Conservation (phyloP, 2,888 invertebrate species). For the Apamea anceps region DNA sequence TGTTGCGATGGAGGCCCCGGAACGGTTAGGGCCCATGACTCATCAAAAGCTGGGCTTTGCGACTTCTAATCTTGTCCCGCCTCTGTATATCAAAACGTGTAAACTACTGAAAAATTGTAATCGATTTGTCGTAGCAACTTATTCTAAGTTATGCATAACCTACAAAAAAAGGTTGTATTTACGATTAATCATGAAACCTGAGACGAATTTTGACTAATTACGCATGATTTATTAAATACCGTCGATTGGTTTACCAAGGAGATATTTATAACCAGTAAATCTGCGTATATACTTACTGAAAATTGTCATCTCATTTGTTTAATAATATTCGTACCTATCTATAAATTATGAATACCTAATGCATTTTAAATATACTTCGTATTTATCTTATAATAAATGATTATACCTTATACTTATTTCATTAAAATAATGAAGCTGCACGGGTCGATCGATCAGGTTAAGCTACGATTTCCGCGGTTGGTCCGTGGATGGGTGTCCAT, state of each 20-base stretch:
- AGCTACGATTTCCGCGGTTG: too few species aligned
- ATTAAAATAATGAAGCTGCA: too few species aligned
- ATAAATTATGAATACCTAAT: neutral
- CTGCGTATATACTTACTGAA: neutral
- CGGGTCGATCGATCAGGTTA: too few species aligned
- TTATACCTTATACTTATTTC: too few species aligned
- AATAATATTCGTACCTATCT: neutral
- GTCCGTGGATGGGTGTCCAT: too few species aligned
- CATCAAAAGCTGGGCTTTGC: neutral
- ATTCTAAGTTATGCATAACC: neutral
- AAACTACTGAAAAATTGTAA: conserved; percentile 2
- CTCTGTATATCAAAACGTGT: neutral
- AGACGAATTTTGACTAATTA: conserved; percentile 36
- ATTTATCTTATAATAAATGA: neutral
- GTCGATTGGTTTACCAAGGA: neutral
- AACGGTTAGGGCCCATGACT: conserved; percentile 25
- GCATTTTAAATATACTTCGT: neutral
- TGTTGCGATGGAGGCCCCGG: neutral
- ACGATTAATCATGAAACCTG: conserved; percentile 29
- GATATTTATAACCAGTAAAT: neutral
- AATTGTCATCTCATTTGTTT: neutral
- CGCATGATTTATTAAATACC: conserved; percentile 1
- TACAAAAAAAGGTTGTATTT: conserved; percentile 27
- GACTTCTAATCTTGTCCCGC: neutral
- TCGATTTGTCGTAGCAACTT: neutral